phyloP scores from a whole-genome alignment of 2,888 invertebrate genomes.

The Pyrochroa serraticornis region DNA sequence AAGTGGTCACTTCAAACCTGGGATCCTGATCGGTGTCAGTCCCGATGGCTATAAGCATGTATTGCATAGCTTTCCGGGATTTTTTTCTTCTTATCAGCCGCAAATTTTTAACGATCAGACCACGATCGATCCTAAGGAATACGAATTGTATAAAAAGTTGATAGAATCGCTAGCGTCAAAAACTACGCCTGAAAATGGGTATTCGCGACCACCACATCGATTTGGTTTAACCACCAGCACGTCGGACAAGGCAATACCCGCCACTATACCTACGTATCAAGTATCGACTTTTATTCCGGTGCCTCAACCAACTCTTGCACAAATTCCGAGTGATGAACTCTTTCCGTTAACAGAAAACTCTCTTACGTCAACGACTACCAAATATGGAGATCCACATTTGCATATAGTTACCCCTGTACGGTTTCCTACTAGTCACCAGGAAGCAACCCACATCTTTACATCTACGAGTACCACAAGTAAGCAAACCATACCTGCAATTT shows the following conservation, averaged over 20 bases:
- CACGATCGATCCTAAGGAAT: constrained; percentile 41
- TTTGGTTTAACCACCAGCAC: constrained; percentile 10
- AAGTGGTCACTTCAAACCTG: constrained; percentile 11
- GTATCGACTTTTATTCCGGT: neutral
- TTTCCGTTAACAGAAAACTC: too few species aligned
- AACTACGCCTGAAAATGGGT: constrained; percentile 20
- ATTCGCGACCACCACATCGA: constrained; percentile 11
- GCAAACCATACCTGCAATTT: neutral
- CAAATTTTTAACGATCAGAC: constrained; percentile 26
- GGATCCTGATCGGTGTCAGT: constrained; percentile 35
- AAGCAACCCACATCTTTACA: neutral
- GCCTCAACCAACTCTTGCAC: constrained; percentile 5
- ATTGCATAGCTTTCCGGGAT: constrained; percentile 43
- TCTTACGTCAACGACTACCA: neutral
- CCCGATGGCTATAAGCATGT: constrained; percentile 44
- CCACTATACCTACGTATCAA: constrained; percentile 15
- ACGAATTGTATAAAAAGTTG: constrained; percentile 46
- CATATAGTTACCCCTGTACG: too few species aligned
- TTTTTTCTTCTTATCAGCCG: constrained; percentile 32
- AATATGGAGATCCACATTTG: too few species aligned
- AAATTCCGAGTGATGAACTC: neutral
- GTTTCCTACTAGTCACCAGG: constrained; percentile 4
- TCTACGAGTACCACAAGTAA: constrained; percentile 4
- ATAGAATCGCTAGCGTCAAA: constrained; percentile 43
- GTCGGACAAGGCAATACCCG: constrained; percentile 6